Conservation (phyloP, 2,888 invertebrate genomes). For the Dynastes grantii region DNA sequence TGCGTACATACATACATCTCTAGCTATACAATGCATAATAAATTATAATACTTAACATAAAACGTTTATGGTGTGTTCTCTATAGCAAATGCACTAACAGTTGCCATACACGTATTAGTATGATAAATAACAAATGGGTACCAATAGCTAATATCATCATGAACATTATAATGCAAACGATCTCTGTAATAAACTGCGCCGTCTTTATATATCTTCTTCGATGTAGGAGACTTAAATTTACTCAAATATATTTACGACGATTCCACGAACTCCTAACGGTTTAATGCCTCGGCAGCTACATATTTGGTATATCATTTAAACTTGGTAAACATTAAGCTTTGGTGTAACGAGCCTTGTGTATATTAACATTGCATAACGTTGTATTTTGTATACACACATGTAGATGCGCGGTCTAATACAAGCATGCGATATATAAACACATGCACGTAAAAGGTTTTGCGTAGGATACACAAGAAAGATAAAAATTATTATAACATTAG, state of each 20-base stretch:
- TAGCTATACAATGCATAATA: too few relatives aligned
- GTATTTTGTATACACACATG: constrained; percentile 19
- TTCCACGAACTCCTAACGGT: constrained; percentile 30
- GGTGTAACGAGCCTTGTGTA: constrained; percentile 6
- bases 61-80: too few relatives aligned
- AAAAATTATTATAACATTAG: constrained; percentile 24
- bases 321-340: constrained; percentile 33
- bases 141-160: constrained; percentile 7
- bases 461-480: constrained; percentile 7
- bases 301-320: constrained; percentile 40
- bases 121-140: neutral
- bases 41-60: too few relatives aligned
- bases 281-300: constrained; percentile 16
- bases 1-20: too few relatives aligned
- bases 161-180: constrained; percentile 14
- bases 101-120: too few relatives aligned
- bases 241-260: constrained; percentile 33
- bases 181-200: neutral
- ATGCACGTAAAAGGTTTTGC: constrained; percentile 23
- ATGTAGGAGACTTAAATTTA: constrained; percentile 32
- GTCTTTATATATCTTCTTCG: constrained; percentile 9
- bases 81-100: too few relatives aligned
- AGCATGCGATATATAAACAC: constrained; percentile 14
- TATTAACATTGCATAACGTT: constrained; percentile 36
- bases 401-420: constrained; percentile 11